A percentile compares a stretch with the other conserved stretches of the same genome.
Evolutionary conservation across 2,113 vertebrate genomes (phyloP).

Genomic region (Piliocolobus tephrosceles): DNA sequence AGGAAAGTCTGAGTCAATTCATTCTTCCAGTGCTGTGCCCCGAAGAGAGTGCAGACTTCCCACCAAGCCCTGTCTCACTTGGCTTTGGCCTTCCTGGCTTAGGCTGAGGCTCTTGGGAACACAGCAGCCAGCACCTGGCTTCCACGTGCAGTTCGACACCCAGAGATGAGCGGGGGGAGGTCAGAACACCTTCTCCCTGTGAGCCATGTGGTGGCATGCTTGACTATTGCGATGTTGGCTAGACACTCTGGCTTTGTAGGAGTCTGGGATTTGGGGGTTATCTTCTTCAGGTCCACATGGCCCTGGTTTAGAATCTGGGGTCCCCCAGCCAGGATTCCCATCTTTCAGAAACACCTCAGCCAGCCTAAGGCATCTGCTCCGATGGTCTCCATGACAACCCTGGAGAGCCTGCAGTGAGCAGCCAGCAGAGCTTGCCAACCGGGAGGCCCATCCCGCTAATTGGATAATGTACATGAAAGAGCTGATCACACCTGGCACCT

Average conservation of each 20-base stretch:
- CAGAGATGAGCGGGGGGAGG: not conserved
- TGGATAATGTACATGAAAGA: not conserved
- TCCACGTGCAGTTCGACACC: too few species aligned
- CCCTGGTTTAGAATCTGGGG: not conserved
- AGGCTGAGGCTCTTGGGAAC: not conserved
- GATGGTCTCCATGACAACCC: not conserved
- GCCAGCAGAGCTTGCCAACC: not conserved
- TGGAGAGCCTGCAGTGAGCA: not conserved
- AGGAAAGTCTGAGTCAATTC: not conserved
- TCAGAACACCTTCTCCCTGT: not conserved
- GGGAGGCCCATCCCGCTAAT: not conserved
- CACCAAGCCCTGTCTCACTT: rapidly evolving
- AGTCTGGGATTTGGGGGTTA: too few species aligned
- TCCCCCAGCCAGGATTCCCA: rapidly evolving
- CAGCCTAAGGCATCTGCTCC: not conserved
- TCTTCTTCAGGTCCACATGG: not conserved
- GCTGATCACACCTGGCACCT: not conserved
- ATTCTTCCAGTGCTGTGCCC: not conserved
- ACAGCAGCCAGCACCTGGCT: not conserved
- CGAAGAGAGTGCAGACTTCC: not conserved
- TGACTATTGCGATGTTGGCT: rapidly evolving
- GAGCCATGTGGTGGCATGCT: rapidly evolving
- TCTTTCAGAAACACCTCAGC: not conserved
- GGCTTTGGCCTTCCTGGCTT: not conserved
- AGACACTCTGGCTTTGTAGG: not conserved